A percentile compares a stretch with the other conserved stretches of the same genome.
These are phyloP conservation scores for Drosophila paucipuncta DNA, from an alignment of 2,888 invertebrate species.

Conservation along the genomic window DNA sequence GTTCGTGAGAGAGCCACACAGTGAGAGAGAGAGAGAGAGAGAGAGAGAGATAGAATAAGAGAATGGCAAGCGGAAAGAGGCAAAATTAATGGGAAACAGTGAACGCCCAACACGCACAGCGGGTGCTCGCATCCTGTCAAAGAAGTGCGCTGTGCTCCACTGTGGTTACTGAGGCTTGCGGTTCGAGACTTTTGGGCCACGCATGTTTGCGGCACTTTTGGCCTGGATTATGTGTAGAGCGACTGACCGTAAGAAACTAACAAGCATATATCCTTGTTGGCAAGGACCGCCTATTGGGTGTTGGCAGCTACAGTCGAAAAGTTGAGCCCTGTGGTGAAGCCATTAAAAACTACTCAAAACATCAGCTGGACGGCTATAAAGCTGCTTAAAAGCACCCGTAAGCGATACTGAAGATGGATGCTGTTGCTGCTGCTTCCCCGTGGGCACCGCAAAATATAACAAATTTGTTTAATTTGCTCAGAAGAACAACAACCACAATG, in stretches of 20 bases:
- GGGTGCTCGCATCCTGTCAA: slow-evolving; percentile 16
- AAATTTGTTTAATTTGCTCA: slow-evolving; percentile 64
- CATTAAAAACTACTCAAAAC: slow-evolving; percentile 80
- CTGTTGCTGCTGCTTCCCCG: background rate
- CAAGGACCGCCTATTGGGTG: slow-evolving; percentile 51
- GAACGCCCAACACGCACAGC: slow-evolving; percentile 13
- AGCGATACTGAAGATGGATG: slow-evolving; percentile 2
- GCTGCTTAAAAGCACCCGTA: slow-evolving; percentile 31
- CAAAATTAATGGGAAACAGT: slow-evolving; percentile 37
- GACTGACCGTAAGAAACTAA: slow-evolving; percentile 35
- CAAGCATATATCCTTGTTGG: slow-evolving; percentile 24
- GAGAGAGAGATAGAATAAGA: background rate
- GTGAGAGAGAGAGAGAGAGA: background rate
- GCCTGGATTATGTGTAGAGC: slow-evolving; percentile 13
- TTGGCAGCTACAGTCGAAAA: slow-evolving; percentile 47
- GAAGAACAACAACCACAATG: slow-evolving; percentile 10
- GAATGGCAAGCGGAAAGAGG: slow-evolving; percentile 15
- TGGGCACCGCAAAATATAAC: slow-evolving; percentile 45
- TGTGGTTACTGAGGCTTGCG: slow-evolving; percentile 7
- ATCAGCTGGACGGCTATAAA: slow-evolving; percentile 64
- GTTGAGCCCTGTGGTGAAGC: slow-evolving; percentile 45
- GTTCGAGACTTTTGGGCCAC: slow-evolving; percentile 16
- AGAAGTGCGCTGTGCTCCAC: slow-evolving; percentile 27
- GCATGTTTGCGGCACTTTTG: slow-evolving; percentile 41
- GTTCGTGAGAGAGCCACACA: background rate